Base-by-base conservation (phyloP, 2,113 vertebrate genomes). In the Serilophus lunatus region DNA sequence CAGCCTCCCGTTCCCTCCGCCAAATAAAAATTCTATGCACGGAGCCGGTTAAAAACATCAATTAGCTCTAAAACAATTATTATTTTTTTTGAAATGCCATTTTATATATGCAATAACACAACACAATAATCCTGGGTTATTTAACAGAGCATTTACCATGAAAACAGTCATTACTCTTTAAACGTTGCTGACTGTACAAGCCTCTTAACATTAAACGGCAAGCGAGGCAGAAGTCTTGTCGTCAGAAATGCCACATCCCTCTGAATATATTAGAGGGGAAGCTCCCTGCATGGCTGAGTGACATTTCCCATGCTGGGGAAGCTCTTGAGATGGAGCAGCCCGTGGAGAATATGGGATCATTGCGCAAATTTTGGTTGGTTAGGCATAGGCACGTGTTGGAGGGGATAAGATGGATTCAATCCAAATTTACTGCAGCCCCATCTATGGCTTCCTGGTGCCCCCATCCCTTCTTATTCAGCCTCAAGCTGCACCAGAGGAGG, bases 51-150 rank as follows among this genome's bases (percentile, higher is more conserved):
- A 93, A 97, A 98, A 98, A 97, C 96, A 97, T 97, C 97, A 98
- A 98, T 98, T 98, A 98, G 97, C 96, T 97, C 91, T 96, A 97
- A 97, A 98, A 97, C 97, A 98, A 98, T 98, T 97, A 98, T 98
- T 98, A 97, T 98, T 98, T 98, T 97, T 98, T 97, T 98, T 96
- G 96, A 98, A 98, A 98, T 97, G 97, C 92, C 94, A 92, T 97
- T 98, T 97, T 97, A 97, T 97, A 97, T 97, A 96, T 96, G 97
- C 98, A 98, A 96, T 98, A 98, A 94, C 97, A 96, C 86, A 97
- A 97, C 97, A 97, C 97, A 98, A 97, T 97, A 97, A 98, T 97
- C 97, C 96, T 61, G 96, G 97, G 97, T 98, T 98, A 98, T 98
- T 98, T 98, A 98, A 98, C 97, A 96, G 98, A 97, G 97, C 97